Conservation (phyloP, 2,888 invertebrate species). For the Laspeyria flexula region DNA sequence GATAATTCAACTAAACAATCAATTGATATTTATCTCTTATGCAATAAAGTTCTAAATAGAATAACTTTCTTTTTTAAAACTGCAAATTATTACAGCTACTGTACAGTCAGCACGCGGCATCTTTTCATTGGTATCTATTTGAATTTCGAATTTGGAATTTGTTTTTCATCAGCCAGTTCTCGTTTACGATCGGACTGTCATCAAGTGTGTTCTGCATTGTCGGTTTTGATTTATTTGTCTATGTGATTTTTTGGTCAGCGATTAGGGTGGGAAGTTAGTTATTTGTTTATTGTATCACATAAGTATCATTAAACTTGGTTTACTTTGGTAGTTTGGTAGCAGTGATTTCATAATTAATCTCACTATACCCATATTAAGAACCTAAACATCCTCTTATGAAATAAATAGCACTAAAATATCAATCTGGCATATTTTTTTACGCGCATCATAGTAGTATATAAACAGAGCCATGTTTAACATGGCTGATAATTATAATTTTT, state of each 20-base stretch:
- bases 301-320: slow-evolving; percentile 45
- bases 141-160: slow-evolving; percentile 79
- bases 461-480: too few relatives aligned
- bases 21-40: not conserved
- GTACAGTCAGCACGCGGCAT: slow-evolving; percentile 73
- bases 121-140: slow-evolving; percentile 83
- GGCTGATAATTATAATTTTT: too few relatives aligned
- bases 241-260: slow-evolving; percentile 70
- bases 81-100: slow-evolving; percentile 32
- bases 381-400: too few relatives aligned
- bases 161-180: slow-evolving; percentile 80
- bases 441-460: too few relatives aligned
- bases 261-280: slow-evolving; percentile 61
- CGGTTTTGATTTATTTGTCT: slow-evolving; percentile 72
- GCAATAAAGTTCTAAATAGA: slow-evolving; percentile 27
- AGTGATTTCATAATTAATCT: not conserved
- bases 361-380: too few relatives aligned
- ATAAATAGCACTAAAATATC: too few relatives aligned
- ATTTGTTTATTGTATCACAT: slow-evolving; percentile 60
- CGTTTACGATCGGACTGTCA: slow-evolving; percentile 76
- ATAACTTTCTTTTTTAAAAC: slow-evolving; percentile 7
- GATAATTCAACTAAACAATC: not conserved
- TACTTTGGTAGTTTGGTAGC: slow-evolving; percentile 6
- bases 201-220: slow-evolving; percentile 72
- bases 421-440: too few relatives aligned